Conservation (phyloP, 1,140 invertebrate species). For the Bombus sylvicola region DNA sequence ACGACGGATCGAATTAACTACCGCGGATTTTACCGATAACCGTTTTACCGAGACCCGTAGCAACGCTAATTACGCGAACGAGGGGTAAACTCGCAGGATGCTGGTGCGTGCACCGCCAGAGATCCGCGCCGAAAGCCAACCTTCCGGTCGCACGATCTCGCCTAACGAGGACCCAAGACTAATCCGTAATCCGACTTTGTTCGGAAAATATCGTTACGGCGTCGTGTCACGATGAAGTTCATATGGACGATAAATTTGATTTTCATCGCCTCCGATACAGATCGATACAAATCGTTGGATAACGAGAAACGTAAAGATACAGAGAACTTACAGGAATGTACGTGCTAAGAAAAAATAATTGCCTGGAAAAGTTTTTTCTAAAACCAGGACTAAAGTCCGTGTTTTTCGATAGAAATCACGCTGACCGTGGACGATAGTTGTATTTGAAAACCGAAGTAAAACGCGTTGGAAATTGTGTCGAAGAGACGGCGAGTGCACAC, state of each 20-base stretch:
- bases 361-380: not conserved
- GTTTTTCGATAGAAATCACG: not conserved
- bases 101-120: not conserved
- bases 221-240: not conserved
- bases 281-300: not conserved
- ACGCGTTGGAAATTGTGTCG: not conserved
- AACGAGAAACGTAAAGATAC: too few species aligned
- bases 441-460: not conserved
- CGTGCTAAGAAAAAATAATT: too few species aligned
- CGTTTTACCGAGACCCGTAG: not conserved
- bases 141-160: constrained; percentile 38
- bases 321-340: accelerated
- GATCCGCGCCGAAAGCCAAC: not conserved
- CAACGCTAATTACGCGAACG: constrained; percentile 21
- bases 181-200: not conserved
- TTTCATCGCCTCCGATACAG: not conserved
- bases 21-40: not conserved
- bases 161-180: constrained; percentile 1
- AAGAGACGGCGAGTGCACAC: not conserved
- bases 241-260: not conserved
- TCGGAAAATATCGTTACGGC: not conserved
- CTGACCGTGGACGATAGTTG: accelerated
- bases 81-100: not conserved
- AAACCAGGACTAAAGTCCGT: not conserved
- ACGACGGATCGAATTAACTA: not conserved